Conservation (phyloP, 2,888 invertebrate genomes). For the Sclerodermus sp. region DNA sequence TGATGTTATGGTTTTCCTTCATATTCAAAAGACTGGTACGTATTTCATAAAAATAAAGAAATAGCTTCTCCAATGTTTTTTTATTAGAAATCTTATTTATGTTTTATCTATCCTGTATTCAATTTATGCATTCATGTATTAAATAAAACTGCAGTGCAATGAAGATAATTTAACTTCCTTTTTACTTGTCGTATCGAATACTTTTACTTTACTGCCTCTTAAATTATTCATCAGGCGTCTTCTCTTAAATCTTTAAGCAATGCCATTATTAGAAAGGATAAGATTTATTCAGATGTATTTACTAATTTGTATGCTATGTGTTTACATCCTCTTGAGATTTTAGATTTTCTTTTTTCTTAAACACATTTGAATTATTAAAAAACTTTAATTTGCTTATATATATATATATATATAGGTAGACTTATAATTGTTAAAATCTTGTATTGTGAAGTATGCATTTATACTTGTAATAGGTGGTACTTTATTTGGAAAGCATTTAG, state of each 20-base stretch:
- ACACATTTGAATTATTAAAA: too few species aligned
- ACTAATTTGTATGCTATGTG: conserved; percentile 27
- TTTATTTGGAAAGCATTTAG: conserved; percentile 93
- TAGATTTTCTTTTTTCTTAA: background rate
- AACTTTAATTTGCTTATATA: too few species aligned
- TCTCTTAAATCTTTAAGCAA: conserved; percentile 18
- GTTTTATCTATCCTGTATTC: background rate
- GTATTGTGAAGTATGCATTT: background rate
- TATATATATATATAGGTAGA: too few species aligned
- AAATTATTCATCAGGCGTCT: conserved; percentile 37
- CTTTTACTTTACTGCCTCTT: conserved; percentile 5
- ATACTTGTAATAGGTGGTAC: conserved; percentile 72
- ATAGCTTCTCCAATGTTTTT: background rate
- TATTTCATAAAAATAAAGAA: background rate
- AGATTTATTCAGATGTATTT: conserved; percentile 27
- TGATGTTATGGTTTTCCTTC: conserved; percentile 97
- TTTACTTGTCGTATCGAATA: too few species aligned
- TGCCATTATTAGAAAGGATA: conserved; percentile 25
- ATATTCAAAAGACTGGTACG: conserved; percentile 94
- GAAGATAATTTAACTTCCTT: conserved; percentile 25
- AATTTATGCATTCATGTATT: background rate
- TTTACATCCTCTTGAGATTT: conserved; percentile 9
- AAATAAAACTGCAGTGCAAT: conserved; percentile 14
- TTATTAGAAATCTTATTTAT: background rate
- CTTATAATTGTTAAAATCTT: too few species aligned